Evolutionary conservation across 2,888 invertebrate genomes (phyloP).

Genomic region (Opisthograptis luteolata): DNA sequence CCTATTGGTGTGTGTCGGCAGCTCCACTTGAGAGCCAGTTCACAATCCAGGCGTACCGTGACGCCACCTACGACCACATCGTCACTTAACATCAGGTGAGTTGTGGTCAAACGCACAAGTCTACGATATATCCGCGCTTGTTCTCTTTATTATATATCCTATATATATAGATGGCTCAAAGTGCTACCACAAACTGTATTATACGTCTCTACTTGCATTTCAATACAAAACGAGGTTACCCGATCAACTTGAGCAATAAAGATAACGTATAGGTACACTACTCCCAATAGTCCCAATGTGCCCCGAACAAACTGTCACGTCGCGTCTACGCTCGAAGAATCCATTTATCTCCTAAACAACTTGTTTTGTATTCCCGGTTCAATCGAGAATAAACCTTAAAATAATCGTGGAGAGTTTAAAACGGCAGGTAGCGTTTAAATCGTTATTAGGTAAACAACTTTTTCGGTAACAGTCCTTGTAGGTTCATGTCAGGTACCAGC

Average conservation of each 20-base stretch:
- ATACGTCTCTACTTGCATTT: too few relatives aligned
- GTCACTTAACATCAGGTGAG: too few relatives aligned
- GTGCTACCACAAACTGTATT: neutral
- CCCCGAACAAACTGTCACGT: slow-evolving; percentile 30
- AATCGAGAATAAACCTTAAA: slow-evolving; percentile 22
- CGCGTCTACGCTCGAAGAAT: slow-evolving; percentile 28
- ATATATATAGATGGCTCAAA: neutral
- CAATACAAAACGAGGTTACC: slow-evolving; percentile 11
- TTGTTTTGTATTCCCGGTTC: slow-evolving; percentile 11
- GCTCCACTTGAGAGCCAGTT: too few relatives aligned
- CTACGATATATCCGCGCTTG: too few relatives aligned
- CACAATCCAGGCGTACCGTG: too few relatives aligned
- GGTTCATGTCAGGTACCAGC: too few relatives aligned
- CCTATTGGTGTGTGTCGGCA: too few relatives aligned
- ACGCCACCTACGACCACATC: too few relatives aligned
- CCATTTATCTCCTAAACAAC: slow-evolving; percentile 31
- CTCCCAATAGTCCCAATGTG: slow-evolving; percentile 2
- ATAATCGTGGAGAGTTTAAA: neutral
- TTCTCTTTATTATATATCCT: neutral
- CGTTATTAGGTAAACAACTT: slow-evolving; percentile 7
- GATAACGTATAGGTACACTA: slow-evolving; percentile 11
- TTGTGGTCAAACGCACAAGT: too few relatives aligned
- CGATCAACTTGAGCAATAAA: slow-evolving; percentile 23
- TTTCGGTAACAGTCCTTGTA: slow-evolving; percentile 3
- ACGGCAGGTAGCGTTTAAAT: too few relatives aligned